These are phyloP conservation scores for Scrobipalpa atriplicella DNA, from an alignment of 2,888 invertebrate genomes.

Conservation along the genomic window DNA sequence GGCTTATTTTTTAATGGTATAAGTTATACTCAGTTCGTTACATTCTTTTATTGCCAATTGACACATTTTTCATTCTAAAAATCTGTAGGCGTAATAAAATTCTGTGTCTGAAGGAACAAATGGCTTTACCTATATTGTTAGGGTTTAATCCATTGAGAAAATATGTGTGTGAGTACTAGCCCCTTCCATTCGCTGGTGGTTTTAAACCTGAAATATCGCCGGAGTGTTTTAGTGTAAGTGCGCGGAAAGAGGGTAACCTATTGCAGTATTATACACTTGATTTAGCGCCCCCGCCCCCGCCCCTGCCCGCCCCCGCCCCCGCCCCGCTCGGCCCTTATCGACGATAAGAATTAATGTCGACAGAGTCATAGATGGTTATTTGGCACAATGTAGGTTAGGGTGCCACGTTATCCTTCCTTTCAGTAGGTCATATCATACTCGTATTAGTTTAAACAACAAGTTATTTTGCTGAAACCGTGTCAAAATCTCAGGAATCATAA, in stretches of 20 bases:
- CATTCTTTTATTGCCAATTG: no score
- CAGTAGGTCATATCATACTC: no score
- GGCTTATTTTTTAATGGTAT: no score
- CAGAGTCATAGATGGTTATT: background rate
- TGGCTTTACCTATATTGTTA: background rate
- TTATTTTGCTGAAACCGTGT: no score
- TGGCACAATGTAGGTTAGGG: background rate
- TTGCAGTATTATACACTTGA: slow-evolving; percentile 21
- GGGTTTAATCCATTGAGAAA: background rate
- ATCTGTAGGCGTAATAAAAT: no score
- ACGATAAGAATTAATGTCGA: slow-evolving; percentile 9
- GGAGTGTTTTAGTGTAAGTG: slow-evolving; percentile 23
- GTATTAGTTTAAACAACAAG: no score
- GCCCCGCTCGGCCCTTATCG: background rate
- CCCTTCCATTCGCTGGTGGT: slow-evolving; percentile 6
- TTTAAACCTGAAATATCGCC: slow-evolving; percentile 19
- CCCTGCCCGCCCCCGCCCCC: background rate
- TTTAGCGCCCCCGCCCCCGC: slow-evolving; percentile 13
- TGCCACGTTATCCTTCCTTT: background rate
- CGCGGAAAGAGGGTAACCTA: slow-evolving; percentile 20
- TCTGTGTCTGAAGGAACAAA: background rate
- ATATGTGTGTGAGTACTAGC: background rate
- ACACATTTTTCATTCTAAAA: no score
- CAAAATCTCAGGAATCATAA: no score
- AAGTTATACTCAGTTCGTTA: no score